Percentiles rank a stretch among this genome's conserved stretches.
These are phyloP conservation scores for Dasypus novemcinctus DNA, from an alignment of 2,113 vertebrate species.

Conservation along the genomic window DNA sequence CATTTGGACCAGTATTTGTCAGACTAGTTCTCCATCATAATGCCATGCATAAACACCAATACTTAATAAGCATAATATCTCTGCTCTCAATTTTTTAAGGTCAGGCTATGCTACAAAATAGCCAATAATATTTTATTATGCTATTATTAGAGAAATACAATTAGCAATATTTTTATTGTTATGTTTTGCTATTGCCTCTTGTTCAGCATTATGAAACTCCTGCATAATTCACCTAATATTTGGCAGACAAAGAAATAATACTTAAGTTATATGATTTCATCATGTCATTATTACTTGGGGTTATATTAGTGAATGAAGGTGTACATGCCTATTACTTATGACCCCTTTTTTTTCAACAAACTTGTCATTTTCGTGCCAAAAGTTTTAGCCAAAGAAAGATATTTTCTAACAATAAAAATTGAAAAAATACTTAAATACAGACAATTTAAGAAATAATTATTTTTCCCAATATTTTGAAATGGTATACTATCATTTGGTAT, in stretches of 20 bases:
- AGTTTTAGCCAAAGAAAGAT: background rate
- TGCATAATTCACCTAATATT: conserved; percentile 69
- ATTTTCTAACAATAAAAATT: background rate
- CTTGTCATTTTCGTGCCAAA: background rate
- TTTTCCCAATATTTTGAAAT: background rate
- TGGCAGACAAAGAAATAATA: conserved; percentile 71
- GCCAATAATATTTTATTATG: conserved; percentile 76
- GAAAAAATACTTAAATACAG: background rate
- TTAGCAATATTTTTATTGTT: conserved; percentile 80
- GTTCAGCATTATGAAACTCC: conserved; percentile 71
- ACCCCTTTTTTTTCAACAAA: background rate
- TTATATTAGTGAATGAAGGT: conserved; percentile 34
- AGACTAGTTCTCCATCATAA: conserved; percentile 52
- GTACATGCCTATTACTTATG: background rate
- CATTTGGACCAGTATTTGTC: conserved; percentile 37
- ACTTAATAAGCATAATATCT: conserved; percentile 71
- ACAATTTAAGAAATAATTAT: background rate
- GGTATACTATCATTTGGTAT: background rate
- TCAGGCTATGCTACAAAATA: conserved; percentile 73
- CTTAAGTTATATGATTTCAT: conserved; percentile 54
- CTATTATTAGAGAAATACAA: conserved; percentile 75
- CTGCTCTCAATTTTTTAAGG: conserved; percentile 76
- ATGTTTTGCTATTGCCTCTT: conserved; percentile 74
- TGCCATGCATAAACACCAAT: conserved; percentile 59
- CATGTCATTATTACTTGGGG: conserved; percentile 41